phyloP scores from a whole-genome alignment of 2,797 vertebrate species.

The Alca torda region DNA sequence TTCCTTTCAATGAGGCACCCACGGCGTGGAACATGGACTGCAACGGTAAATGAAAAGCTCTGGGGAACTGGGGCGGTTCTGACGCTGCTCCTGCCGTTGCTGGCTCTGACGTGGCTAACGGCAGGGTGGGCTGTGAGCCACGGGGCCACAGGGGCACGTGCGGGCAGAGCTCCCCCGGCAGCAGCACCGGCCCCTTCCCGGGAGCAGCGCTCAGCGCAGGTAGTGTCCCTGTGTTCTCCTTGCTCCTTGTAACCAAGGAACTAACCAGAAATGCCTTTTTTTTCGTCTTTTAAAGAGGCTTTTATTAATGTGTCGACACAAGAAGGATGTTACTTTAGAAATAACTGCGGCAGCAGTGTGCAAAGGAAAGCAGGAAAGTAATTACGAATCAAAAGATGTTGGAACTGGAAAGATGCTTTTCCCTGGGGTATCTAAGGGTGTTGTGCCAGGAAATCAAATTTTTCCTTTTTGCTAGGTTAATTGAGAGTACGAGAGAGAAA shows the following conservation, averaged over 20 bases:
- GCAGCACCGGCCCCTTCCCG: neutral
- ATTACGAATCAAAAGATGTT: neutral
- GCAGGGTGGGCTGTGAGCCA: no score
- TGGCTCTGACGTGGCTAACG: fast-evolving
- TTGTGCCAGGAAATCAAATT: neutral
- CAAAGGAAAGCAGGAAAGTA: neutral
- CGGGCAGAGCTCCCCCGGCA: neutral
- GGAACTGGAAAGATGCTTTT: neutral
- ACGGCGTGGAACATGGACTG: neutral
- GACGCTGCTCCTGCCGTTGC: fast-evolving
- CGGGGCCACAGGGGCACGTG: fast-evolving
- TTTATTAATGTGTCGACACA: neutral
- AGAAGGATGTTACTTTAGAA: neutral
- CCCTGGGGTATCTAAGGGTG: neutral
- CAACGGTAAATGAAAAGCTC: neutral
- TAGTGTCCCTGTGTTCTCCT: no score
- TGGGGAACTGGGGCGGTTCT: neutral
- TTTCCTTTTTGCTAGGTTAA: neutral
- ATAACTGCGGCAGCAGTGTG: neutral
- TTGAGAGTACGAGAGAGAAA: neutral
- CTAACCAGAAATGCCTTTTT: neutral
- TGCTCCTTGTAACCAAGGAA: neutral
- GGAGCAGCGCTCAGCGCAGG: neutral
- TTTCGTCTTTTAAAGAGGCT: neutral
- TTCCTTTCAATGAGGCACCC: neutral